Conservation (phyloP, 2,888 invertebrate species). For the Cataglyphis cursor region DNA sequence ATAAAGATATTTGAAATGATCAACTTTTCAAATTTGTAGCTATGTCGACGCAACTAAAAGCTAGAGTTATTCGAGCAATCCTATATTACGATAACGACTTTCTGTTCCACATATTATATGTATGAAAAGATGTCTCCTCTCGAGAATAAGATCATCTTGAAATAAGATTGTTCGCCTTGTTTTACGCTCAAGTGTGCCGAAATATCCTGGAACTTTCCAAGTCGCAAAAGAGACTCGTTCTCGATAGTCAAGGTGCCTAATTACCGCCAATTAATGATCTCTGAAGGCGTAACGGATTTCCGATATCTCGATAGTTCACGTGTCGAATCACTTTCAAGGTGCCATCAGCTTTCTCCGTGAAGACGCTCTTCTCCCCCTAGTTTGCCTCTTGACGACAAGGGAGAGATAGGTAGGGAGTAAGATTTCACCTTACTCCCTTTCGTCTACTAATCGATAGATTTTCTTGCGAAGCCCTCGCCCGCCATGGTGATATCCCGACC, state of each 20-base stretch:
- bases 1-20: neutral
- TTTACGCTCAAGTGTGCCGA: constrained; percentile 9
- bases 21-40: neutral
- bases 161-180: constrained; percentile 1
- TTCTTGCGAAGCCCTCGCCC: constrained; percentile 53
- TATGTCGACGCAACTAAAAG: neutral
- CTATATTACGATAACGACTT: neutral
- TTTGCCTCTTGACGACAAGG: constrained; percentile 46
- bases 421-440: constrained; percentile 47
- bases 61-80: neutral
- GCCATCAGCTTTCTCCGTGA: constrained; percentile 47
- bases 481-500: constrained; percentile 34
- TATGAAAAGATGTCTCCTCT: neutral
- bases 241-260: constrained; percentile 25
- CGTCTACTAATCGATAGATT: constrained; percentile 58
- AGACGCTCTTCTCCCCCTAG: constrained; percentile 45
- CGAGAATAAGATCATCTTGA: neutral
- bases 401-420: constrained; percentile 19
- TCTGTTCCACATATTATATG: neutral
- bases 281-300: constrained; percentile 74
- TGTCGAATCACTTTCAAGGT: constrained; percentile 55
- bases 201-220: constrained; percentile 10
- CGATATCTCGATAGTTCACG: constrained; percentile 76
- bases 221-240: constrained; percentile 14
- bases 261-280: constrained; percentile 53